Conservation (phyloP, 2,113 vertebrate species). For the Empidonax traillii region DNA sequence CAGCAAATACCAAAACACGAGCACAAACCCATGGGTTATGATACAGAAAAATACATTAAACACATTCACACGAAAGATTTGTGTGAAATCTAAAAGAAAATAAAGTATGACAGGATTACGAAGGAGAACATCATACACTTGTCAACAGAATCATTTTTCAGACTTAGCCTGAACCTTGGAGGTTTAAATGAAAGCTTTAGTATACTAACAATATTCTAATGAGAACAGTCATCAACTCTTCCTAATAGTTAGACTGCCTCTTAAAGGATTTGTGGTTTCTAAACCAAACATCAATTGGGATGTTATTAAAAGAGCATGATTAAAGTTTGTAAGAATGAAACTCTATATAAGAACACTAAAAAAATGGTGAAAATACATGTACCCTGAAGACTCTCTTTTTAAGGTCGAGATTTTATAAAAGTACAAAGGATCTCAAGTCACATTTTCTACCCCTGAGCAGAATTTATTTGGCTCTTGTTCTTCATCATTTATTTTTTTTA, state of each 20-base stretch:
- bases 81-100: neutral
- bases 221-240: neutral
- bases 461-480: neutral
- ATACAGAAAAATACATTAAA: neutral
- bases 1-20: neutral
- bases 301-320: neutral
- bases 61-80: neutral
- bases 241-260: neutral
- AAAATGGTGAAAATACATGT: neutral
- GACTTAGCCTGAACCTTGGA: neutral
- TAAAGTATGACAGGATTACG: neutral
- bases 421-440: neutral
- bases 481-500: neutral
- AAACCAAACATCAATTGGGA: neutral
- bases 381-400: neutral
- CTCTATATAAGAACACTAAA: neutral
- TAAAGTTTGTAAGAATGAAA: neutral
- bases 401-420: neutral
- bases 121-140: neutral
- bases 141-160: neutral
- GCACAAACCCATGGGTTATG: neutral
- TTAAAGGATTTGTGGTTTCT: slow-evolving; percentile 5
- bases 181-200: neutral
- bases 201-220: neutral
- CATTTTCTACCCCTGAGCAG: neutral